Evolutionary conservation across 2,797 vertebrate species (phyloP).

Genomic region (Bucorvus abyssinicus): DNA sequence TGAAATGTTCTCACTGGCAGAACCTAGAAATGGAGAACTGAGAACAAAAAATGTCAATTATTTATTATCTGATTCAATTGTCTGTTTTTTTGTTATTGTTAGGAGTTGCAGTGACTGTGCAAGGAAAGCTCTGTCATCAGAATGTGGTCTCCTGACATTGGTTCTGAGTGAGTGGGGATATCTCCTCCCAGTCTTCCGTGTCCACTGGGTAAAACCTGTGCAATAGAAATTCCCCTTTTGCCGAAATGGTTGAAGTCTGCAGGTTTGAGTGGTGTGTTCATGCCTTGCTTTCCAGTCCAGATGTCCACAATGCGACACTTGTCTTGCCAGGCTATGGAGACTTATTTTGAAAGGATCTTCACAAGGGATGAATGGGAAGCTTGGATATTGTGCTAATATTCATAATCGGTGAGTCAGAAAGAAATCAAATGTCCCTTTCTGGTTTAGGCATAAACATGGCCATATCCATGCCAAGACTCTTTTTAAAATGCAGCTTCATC

Average conservation of each 20-base stretch:
- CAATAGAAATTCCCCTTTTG: neutral
- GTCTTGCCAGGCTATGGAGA: neutral
- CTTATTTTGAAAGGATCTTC: neutral
- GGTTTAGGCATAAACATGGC: neutral
- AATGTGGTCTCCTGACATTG: neutral
- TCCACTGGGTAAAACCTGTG: neutral
- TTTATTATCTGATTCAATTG: neutral
- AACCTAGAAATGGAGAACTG: neutral
- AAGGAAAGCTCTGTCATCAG: neutral
- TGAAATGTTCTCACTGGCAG: neutral
- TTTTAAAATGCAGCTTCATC: neutral
- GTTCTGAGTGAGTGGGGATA: neutral
- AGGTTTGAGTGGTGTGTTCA: neutral
- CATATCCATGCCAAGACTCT: neutral
- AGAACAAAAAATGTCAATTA: neutral
- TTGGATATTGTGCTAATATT: neutral
- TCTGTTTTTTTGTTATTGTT: neutral
- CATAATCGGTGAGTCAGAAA: neutral
- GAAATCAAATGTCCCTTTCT: neutral
- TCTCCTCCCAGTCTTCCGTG: neutral
- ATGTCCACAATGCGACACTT: neutral
- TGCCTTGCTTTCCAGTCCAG: neutral
- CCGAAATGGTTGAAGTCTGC: neutral
- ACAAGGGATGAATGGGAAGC: neutral
- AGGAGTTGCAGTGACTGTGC: neutral